Conservation (phyloP, 2,113 vertebrate genomes). For the Syrrhaptes paradoxus region DNA sequence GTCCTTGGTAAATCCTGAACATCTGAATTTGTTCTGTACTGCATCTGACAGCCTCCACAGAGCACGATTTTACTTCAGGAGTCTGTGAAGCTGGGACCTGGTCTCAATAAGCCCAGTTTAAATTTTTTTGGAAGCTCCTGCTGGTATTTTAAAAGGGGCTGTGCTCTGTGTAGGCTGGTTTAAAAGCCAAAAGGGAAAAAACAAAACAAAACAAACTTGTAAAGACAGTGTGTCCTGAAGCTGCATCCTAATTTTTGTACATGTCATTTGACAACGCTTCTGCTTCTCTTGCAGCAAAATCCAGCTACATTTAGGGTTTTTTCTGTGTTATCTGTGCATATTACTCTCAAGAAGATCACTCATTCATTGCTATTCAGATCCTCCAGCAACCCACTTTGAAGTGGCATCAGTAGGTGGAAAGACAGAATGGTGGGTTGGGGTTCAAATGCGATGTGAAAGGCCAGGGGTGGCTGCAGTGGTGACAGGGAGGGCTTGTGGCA, state of each 20-base stretch:
- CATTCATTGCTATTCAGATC: neutral
- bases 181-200: neutral
- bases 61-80: neutral
- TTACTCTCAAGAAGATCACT: neutral
- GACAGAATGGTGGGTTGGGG: neutral
- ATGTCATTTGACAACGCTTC: neutral
- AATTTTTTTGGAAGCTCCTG: neutral
- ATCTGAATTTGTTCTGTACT: neutral
- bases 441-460: neutral
- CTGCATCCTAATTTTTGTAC: neutral
- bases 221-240: neutral
- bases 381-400: neutral
- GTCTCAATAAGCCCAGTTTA: neutral
- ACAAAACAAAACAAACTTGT: neutral
- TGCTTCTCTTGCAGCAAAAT: neutral
- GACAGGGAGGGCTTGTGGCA: neutral
- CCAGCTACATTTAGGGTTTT: neutral
- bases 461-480: neutral
- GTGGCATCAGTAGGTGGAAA: conserved; percentile 5
- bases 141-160: neutral
- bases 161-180: neutral
- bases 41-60: neutral
- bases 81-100: neutral
- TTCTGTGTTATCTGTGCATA: neutral
- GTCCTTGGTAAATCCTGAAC: neutral